Conservation (phyloP, 2,888 invertebrate species). For the Gymnosoma rotundatum region DNA sequence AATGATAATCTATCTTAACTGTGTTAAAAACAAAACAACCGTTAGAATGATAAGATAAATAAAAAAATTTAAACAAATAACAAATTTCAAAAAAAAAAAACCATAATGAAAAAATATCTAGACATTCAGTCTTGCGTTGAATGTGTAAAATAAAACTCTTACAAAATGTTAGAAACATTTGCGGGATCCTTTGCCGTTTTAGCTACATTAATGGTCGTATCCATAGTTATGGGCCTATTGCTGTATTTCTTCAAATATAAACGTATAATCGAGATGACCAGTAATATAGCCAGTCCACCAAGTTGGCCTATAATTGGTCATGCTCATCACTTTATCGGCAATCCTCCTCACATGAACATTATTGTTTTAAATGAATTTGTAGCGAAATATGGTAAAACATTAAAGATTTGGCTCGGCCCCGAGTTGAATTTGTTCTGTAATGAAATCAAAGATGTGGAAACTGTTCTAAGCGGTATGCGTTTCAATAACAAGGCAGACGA, state of each 20-base stretch:
- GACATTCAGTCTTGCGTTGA: not conserved
- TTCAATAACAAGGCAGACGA: conserved; percentile 84
- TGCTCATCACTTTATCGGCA: conserved; percentile 82
- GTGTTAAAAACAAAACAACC: not conserved
- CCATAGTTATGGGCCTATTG: conserved; percentile 48
- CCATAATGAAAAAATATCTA: not conserved
- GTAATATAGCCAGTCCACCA: conserved; percentile 79
- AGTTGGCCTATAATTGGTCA: conserved; percentile 83
- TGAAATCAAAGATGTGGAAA: conserved; percentile 78
- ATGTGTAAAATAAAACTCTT: conserved; percentile 64
- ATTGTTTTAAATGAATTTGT: conserved; percentile 79
- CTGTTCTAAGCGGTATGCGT: conserved; percentile 78
- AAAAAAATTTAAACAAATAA: not conserved
- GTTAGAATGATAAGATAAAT: conserved; percentile 48
- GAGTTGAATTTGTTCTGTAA: conserved; percentile 77
- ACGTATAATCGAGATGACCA: conserved; percentile 75
- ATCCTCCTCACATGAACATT: conserved; percentile 79
- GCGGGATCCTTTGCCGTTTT: conserved; percentile 52
- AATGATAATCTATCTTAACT: too few species aligned
- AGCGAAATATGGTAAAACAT: conserved; percentile 74
- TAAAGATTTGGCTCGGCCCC: conserved; percentile 79
- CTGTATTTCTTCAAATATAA: conserved; percentile 76
- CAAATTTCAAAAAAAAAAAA: not conserved
- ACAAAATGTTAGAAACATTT: conserved; percentile 71
- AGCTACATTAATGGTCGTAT: conserved; percentile 1